A percentile compares a stretch with the other conserved stretches of the same genome.
These are phyloP conservation scores for Charanyca ferruginea DNA, from an alignment of 2,888 invertebrate genomes.

Conservation along the genomic window DNA sequence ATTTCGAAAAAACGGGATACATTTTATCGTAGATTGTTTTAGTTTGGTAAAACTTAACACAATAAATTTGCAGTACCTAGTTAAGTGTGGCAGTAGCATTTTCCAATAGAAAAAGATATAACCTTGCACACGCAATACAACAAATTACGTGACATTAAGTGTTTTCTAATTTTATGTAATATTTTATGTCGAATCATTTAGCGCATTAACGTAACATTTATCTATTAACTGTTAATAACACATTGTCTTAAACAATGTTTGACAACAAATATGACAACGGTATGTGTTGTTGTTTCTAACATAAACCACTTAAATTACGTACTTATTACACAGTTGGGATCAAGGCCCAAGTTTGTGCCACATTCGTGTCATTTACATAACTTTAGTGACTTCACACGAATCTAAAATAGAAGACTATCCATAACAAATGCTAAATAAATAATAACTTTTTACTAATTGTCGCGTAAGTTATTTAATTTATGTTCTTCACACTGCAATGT, in stretches of 20 bases:
- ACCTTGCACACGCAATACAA: not conserved
- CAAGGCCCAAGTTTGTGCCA: conserved; percentile 36
- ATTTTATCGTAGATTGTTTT: no score
- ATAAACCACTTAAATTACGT: conserved; percentile 43
- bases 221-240: conserved; percentile 21
- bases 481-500: conserved; percentile 16
- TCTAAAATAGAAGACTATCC: conserved; percentile 6
- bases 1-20: no score
- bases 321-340: conserved; percentile 38
- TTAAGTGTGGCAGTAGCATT: not conserved
- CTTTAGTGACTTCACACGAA: conserved; percentile 32
- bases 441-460: conserved; percentile 16
- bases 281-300: conserved; percentile 34
- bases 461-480: conserved; percentile 13
- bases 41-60: no score
- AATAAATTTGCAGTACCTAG: not conserved
- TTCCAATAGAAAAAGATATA: not conserved
- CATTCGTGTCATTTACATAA: conserved; percentile 49
- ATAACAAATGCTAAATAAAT: conserved; percentile 33
- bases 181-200: conserved; percentile 38
- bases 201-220: conserved; percentile 35
- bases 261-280: conserved; percentile 33
- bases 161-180: conserved; percentile 38
- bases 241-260: conserved; percentile 28
- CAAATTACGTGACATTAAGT: not conserved